These are phyloP conservation scores for western clawed frog (Xenopus tropicalis) DNA, from an alignment of 2,113 vertebrate species.

Conservation along the genomic window DNA sequence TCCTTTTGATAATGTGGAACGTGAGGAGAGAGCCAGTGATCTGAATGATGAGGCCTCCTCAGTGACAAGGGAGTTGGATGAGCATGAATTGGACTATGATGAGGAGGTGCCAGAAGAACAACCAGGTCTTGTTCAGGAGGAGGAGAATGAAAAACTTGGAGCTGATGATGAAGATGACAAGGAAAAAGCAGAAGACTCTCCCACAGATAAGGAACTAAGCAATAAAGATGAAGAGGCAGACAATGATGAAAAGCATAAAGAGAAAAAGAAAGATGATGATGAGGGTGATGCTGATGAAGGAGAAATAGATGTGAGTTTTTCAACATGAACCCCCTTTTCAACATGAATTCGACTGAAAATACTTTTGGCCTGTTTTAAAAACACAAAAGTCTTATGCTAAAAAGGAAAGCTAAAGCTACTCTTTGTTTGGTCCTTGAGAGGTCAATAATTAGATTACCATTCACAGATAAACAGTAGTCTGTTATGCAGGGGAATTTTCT, in stretches of 20 bases:
- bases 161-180: slow-evolving; percentile 77
- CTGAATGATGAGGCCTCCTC: slow-evolving; percentile 85
- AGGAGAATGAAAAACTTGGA: slow-evolving; percentile 69
- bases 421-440: no score
- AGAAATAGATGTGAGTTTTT: slow-evolving; percentile 91
- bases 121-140: slow-evolving; percentile 62
- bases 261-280: slow-evolving; percentile 92
- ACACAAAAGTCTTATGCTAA: no score
- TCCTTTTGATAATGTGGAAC: slow-evolving; percentile 28
- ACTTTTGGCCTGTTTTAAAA: no score
- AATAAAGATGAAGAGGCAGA: slow-evolving; percentile 59
- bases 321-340: no score
- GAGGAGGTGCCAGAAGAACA: slow-evolving; percentile 94
- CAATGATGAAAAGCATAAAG: slow-evolving; percentile 72
- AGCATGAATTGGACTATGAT: slow-evolving; percentile 95
- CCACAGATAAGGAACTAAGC: slow-evolving; percentile 52
- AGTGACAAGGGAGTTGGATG: slow-evolving; percentile 88
- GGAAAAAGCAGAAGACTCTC: slow-evolving; percentile 62
- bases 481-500: no score
- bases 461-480: no score
- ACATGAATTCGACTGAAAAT: no score
- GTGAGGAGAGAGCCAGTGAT: slow-evolving; percentile 60
- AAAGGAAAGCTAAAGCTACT: no score
- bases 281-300: slow-evolving; percentile 96
- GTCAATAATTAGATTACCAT: no score